phyloP scores from a whole-genome alignment of 1,140 invertebrate genomes.

The Hydropsyche tenuis region DNA sequence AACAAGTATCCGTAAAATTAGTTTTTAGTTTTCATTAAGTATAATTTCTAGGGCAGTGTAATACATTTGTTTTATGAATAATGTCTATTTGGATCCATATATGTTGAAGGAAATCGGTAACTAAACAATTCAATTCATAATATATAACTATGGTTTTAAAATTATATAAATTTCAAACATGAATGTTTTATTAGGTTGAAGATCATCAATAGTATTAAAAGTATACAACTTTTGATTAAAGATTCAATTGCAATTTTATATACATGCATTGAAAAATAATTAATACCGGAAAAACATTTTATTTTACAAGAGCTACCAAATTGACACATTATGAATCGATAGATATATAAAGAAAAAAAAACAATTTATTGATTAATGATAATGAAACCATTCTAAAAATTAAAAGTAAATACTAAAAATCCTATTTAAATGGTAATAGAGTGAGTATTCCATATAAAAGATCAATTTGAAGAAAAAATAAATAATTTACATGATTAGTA shows the following conservation, averaged over 20 bases:
- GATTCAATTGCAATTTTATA: too few relatives aligned
- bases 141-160: too few relatives aligned
- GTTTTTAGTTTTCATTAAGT: neutral
- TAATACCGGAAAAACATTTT: too few relatives aligned
- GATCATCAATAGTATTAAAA: too few relatives aligned
- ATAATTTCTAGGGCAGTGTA: neutral
- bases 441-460: conserved; percentile 29
- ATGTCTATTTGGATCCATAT: neutral
- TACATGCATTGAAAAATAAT: too few relatives aligned
- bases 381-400: neutral
- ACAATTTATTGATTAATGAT: conserved; percentile 5
- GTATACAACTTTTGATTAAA: too few relatives aligned
- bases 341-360: neutral
- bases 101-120: too few relatives aligned
- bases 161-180: too few relatives aligned
- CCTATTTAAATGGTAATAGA: conserved; percentile 15
- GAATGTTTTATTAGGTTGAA: too few relatives aligned
- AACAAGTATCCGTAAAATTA: conserved; percentile 11
- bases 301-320: neutral
- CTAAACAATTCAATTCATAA: too few relatives aligned
- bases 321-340: conserved; percentile 14
- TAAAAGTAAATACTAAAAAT: conserved; percentile 14
- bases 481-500: conserved; percentile 29
- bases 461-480: conserved; percentile 15
- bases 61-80: neutral